Conservation (phyloP, 2,113 vertebrate species). For the Eolophus roseicapilla region DNA sequence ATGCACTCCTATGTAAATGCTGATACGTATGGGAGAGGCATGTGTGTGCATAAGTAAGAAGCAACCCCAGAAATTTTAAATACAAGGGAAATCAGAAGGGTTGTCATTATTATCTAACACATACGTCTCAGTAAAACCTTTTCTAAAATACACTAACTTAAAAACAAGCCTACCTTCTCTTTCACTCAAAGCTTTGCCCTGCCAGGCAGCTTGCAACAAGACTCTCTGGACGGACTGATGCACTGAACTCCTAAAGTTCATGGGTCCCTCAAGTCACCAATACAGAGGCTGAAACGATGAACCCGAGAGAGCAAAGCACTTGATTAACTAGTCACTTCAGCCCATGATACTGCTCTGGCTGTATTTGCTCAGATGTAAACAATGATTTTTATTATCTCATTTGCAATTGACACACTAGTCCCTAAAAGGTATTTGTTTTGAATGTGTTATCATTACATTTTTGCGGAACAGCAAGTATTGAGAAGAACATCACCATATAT, state of each 20-base stretch:
- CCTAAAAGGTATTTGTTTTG: constrained; percentile 99
- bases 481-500: constrained; percentile 92
- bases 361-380: constrained; percentile 5
- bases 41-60: background rate
- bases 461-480: constrained; percentile 76
- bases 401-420: constrained; percentile 83
- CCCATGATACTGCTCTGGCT: background rate
- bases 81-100: background rate
- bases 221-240: too few species aligned
- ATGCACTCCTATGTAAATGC: background rate
- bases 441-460: constrained; percentile 88
- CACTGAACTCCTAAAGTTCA: background rate
- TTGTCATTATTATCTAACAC: background rate
- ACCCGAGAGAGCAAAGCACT: background rate
- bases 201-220: background rate
- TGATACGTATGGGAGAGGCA: background rate
- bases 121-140: background rate
- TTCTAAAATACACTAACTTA: background rate
- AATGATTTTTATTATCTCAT: constrained; percentile 64
- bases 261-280: background rate
- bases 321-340: background rate
- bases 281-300: background rate
- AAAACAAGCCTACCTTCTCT: background rate
- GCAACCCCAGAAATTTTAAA: background rate
- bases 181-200: background rate